Conservation (phyloP, 2,797 vertebrate genomes). For the Diglossa cyanea region DNA sequence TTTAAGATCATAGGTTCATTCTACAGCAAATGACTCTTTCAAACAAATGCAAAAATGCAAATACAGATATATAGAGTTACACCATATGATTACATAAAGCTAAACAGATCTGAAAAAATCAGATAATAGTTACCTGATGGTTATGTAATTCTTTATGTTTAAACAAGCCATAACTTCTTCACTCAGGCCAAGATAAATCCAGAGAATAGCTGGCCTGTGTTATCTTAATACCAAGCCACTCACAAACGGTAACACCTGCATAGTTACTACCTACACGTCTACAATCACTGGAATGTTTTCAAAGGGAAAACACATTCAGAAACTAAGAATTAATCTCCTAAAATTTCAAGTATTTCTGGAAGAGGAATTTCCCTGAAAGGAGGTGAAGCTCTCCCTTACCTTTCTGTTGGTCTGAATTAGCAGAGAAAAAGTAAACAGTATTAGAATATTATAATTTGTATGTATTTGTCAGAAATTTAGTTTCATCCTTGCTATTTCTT, state of each 20-base stretch:
- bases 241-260: neutral
- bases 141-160: neutral
- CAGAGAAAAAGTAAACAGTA: neutral
- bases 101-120: neutral
- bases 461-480: neutral
- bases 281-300: neutral
- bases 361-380: neutral
- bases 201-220: neutral
- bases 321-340: neutral
- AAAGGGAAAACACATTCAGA: neutral
- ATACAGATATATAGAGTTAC: neutral
- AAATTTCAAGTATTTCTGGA: neutral
- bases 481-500: neutral
- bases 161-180: neutral
- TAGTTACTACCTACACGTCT: fast-evolving
- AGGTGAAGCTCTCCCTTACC: neutral
- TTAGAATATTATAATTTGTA: neutral
- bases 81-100: neutral
- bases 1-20: neutral
- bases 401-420: neutral
- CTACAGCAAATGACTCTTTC: neutral
- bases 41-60: neutral
- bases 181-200: neutral
- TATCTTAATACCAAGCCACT: neutral
- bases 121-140: neutral